These are phyloP conservation scores for Sepiola atlantica DNA, from an alignment of 2,888 invertebrate genomes.

Conservation along the genomic window DNA sequence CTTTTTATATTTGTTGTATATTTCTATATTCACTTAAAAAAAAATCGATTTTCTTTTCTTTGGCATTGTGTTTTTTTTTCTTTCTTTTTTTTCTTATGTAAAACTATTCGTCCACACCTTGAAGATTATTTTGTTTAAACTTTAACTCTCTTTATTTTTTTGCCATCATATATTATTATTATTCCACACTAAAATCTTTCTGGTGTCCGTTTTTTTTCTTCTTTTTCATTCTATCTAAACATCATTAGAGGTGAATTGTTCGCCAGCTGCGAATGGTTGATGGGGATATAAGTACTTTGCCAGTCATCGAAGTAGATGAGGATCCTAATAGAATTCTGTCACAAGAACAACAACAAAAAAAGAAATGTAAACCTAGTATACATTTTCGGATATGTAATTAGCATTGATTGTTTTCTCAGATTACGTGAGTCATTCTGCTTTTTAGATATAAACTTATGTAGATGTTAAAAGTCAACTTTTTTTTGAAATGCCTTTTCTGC, in stretches of 20 bases:
- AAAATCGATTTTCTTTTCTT: conserved; percentile 32
- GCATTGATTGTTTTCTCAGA: neutral
- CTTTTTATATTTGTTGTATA: neutral
- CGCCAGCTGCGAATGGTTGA: neutral
- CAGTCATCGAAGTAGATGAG: neutral
- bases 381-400: conserved; percentile 3
- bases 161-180: neutral
- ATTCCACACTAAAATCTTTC: conserved; percentile 11
- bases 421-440: neutral
- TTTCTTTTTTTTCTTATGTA: neutral
- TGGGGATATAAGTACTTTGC: neutral
- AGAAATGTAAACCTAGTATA: neutral
- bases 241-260: conserved; percentile 32
- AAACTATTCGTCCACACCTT: neutral
- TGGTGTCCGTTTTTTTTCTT: neutral
- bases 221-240: neutral
- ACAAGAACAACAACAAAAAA: neutral
- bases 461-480: neutral
- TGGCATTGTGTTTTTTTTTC: neutral
- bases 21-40: neutral
- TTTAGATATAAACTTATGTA: neutral
- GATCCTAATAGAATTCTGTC: neutral
- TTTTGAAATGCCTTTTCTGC: neutral
- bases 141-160: neutral
- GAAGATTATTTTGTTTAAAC: conserved; percentile 19